Evolutionary conservation across 2,113 vertebrate species (phyloP), one percentile per base, ranked within the genome.

Genomic region (Sisor rabdophorus): DNA sequence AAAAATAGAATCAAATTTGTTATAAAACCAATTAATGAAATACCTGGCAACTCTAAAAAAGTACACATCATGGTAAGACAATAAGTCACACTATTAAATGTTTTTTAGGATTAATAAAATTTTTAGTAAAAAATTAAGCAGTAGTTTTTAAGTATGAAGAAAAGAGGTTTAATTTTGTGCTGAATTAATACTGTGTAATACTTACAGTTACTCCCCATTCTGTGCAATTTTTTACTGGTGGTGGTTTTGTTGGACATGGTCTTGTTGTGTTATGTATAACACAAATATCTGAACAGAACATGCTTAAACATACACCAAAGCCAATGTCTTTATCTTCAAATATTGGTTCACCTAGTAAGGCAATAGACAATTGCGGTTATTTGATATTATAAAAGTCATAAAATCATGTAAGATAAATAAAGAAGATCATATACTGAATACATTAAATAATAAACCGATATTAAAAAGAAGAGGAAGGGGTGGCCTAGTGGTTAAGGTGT

Each of bases 191-290:
- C 40, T 64, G 48, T 19, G 53, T 47, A 2, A 8, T 59, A 77
- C 85, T 86, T 87, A 91, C 91, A 9, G 7, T 1, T 58, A 83
- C 85, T 71, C 84, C 61, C 88, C 84, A 92, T 1, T 84, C 80
- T 58, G 86, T 83, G 40, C 89, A 91, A 0, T 63, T 73, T 74
- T 47, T 26, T 40, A 61, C 1, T 22, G 81, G 56, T 13, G 70
- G 52, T 16, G 54, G 3, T 19, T 79, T 11, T 0, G 75, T 52
- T 10, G 13, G 0, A 15, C 89, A 89, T 9, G 1, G 3, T 0
- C 12, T 40, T 30, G 88, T 87, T 7, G 17, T 79, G 70, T 89
- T 91, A 0, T 50, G 17, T 58, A 91, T 75, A 74, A 85, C 81
- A 80, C 89, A 90, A 75, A 79, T 79, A 65, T 77, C 36, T 50